Base-by-base conservation (phyloP, 2,797 vertebrate species). In the Limnodromus scolopaceus region DNA sequence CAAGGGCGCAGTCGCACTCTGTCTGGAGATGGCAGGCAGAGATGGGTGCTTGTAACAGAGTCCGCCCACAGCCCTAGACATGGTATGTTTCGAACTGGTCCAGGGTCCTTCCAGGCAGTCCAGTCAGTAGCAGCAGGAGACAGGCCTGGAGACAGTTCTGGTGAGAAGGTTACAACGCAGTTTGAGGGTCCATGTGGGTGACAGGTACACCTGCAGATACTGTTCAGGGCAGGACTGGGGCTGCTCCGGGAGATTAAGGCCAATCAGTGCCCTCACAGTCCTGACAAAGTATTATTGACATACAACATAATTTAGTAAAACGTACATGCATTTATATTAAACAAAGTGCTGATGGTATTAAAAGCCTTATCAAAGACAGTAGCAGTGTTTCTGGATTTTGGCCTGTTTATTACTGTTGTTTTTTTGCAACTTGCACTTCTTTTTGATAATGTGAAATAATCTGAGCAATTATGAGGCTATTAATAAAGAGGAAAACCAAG, bases 401-500 rank as follows among this genome's bases (percentile, higher is more conserved):
- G 38, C 38, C 34, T 13, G 8, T 69, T 94, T 74, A n/a, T 85
- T 96, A 98, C 13, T 1, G 13, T 4, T 39, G 77, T 84, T 96
- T 98, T 82, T 91, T 89, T 25, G 8, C 13, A n/a, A 32, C 46
- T n/a, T 69, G 65, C n/a, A 46, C 7, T 23, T 71, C 77, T 55
- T 84, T 60, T 45, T 96, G 97, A 95, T 99, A 99, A 96, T 99
- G 98, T 65, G 94, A 93, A 82, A 99, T 98, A 32, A 99, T 98
- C 95, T 99, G 98, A 96, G 98, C 96, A 68, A 99, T 96, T 84
- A 99, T 97, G 57, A 95, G 93, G 57, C 98, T 98, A 96, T 99
- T 99, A 94, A 99, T 98, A 43, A 98, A 92, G 82, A 99, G 98
- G 93, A 99, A 99, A 78, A 99, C 89, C 93, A 99, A 95, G 15